Percentiles rank a stretch among this genome's conserved stretches.
Conservation (phyloP, 2,888 invertebrate species). For the Dicyrtoma fusca region DNA sequence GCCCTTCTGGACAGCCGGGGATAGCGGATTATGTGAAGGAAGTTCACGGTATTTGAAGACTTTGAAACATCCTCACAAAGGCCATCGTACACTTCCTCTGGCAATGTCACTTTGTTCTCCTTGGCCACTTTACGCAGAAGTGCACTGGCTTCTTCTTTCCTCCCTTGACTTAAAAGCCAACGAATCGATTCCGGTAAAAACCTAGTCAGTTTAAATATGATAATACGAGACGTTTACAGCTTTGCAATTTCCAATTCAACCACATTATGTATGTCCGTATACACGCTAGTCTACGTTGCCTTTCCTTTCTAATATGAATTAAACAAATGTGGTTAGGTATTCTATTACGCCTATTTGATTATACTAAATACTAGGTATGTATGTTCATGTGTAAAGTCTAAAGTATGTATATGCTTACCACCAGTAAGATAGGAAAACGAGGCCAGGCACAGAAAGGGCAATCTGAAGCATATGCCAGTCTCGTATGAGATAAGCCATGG, state of each 20-base stretch:
- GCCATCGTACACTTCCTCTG: constrained; percentile 65
- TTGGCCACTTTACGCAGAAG: constrained; percentile 68
- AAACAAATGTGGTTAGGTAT: too few species aligned
- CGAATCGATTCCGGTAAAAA: constrained; percentile 75
- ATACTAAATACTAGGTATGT: neutral
- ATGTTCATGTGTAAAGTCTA: neutral
- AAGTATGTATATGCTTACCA: constrained; percentile 62
- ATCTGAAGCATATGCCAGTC: constrained; percentile 74
- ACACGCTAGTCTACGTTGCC: too few species aligned
- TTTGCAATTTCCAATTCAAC: too few species aligned
- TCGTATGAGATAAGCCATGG: constrained; percentile 68
- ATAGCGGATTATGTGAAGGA: constrained; percentile 62
- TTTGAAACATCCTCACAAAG: constrained; percentile 46
- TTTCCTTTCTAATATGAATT: too few species aligned
- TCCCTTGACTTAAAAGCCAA: constrained; percentile 71
- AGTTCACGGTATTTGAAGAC: constrained; percentile 36
- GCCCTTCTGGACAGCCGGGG: constrained; percentile 63
- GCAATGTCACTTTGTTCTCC: constrained; percentile 66
- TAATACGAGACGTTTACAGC: too few species aligned
- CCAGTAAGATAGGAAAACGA: constrained; percentile 71
- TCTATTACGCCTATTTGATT: neutral
- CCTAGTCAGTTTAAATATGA: constrained; percentile 59
- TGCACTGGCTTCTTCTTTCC: constrained; percentile 67
- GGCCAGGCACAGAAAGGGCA: constrained; percentile 70
- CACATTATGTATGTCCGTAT: too few species aligned